Evolutionary conservation across 2,113 vertebrate genomes (phyloP).

Genomic region (Fulica atra): DNA sequence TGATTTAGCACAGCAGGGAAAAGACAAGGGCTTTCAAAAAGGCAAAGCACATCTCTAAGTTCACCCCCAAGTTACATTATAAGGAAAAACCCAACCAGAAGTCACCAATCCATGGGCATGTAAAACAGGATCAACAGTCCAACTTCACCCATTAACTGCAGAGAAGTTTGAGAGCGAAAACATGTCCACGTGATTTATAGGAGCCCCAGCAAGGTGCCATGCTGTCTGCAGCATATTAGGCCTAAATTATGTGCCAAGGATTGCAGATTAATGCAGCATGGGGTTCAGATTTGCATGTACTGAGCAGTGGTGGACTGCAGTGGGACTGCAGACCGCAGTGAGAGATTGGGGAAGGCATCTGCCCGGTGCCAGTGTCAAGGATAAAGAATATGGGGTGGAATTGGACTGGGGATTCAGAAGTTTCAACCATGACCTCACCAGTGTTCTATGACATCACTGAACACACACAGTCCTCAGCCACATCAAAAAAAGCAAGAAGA

Average conservation of each 20-base stretch:
- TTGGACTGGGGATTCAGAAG: neutral
- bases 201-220: neutral
- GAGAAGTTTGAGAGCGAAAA: neutral
- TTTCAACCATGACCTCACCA: neutral
- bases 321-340: neutral
- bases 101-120: neutral
- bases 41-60: neutral
- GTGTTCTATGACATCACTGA: neutral
- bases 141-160: neutral
- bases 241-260: neutral
- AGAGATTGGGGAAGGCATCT: neutral
- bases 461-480: neutral
- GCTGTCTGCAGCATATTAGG: neutral
- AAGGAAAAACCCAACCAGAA: conserved; percentile 3
- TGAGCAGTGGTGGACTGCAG: neutral
- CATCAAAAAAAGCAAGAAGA: neutral
- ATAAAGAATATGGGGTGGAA: neutral
- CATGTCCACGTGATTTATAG: neutral
- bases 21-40: conserved; percentile 39
- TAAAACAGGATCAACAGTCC: neutral
- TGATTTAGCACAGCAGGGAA: conserved; percentile 39
- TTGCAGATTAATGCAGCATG: neutral
- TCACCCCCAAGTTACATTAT: neutral
- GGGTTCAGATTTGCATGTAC: neutral
- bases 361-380: neutral